These are phyloP conservation scores for Ptychodera flava DNA, from an alignment of 35 echinoderm and acorn worm species.

Conservation along the genomic window DNA sequence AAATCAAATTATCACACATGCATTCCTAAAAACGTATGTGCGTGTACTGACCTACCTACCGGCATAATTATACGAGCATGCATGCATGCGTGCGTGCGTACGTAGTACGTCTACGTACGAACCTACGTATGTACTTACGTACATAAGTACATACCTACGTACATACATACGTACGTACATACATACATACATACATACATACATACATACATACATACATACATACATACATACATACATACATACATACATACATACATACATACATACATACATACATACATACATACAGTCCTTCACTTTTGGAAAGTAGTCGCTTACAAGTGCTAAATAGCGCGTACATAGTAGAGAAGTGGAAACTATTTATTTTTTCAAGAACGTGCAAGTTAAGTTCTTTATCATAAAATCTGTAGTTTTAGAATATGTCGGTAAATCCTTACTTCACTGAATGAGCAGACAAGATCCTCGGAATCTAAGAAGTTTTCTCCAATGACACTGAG, in stretches of 20 bases:
- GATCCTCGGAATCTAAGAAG: background rate
- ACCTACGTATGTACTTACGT: too few species aligned
- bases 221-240: too few species aligned
- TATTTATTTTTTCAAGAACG: background rate
- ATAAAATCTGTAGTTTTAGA: background rate
- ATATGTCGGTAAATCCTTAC: background rate
- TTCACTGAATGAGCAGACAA: background rate
- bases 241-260: too few species aligned
- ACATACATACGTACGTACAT: too few species aligned
- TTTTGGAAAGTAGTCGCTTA: too few species aligned
- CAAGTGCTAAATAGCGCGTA: background rate
- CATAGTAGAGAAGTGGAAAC: background rate
- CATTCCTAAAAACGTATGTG: background rate
- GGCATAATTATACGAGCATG: background rate
- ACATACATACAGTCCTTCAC: too few species aligned
- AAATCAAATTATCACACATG: background rate
- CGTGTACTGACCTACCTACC: background rate
- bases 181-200: too few species aligned
- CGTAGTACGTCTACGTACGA: too few species aligned
- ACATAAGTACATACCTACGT: too few species aligned
- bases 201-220: too few species aligned
- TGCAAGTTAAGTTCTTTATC: background rate
- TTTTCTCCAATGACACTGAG: background rate
- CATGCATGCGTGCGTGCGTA: too few species aligned
- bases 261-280: too few species aligned